Evolutionary conservation across 2,113 vertebrate species (phyloP).

Genomic region (Toxostoma redivivum): DNA sequence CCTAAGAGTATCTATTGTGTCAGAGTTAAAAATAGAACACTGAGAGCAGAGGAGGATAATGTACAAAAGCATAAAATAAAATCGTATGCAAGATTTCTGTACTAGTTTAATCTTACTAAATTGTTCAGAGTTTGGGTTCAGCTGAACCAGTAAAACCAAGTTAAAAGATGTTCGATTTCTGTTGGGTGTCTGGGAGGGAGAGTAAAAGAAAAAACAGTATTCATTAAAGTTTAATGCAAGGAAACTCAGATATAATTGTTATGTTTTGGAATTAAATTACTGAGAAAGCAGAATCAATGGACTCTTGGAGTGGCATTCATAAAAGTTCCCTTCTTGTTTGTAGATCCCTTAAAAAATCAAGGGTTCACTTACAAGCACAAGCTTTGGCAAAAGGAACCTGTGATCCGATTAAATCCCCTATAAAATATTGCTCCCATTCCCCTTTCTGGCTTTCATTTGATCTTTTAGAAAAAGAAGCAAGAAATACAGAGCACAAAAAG

Average conservation of each 20-base stretch:
- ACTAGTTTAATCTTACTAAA: not conserved
- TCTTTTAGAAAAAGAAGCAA: not conserved
- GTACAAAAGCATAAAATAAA: not conserved
- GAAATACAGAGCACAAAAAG: not conserved
- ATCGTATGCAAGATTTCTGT: not conserved
- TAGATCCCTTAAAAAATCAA: not conserved
- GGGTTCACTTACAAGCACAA: not conserved
- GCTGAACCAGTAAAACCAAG: not conserved
- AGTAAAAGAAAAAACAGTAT: not conserved
- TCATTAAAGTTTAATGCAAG: not conserved
- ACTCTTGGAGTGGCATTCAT: not conserved
- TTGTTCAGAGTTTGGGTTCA: not conserved
- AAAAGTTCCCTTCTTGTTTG: too few species aligned
- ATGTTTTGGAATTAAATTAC: not conserved
- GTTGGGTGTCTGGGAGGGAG: not conserved
- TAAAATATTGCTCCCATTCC: accelerated
- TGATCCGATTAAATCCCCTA: accelerated
- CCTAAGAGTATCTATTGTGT: not conserved
- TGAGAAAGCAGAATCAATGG: not conserved
- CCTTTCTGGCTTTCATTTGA: too few species aligned
- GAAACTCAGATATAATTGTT: not conserved
- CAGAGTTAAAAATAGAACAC: not conserved
- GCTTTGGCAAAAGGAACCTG: not conserved
- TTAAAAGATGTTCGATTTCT: not conserved
- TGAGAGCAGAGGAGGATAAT: not conserved